Evolutionary conservation across 2,797 vertebrate species (phyloP).

Genomic region (Delichon dasypus): DNA sequence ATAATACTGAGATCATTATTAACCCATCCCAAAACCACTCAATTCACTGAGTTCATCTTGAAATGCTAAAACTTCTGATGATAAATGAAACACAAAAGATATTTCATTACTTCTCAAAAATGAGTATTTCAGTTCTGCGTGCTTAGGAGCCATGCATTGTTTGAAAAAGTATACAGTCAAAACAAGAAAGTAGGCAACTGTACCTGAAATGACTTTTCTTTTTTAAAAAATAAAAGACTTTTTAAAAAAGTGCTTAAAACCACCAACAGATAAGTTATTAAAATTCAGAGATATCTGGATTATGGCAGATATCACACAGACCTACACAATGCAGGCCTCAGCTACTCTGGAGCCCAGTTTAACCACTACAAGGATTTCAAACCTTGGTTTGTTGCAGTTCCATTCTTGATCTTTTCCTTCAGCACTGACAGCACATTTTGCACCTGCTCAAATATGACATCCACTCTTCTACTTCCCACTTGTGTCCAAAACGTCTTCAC

Average conservation of each 20-base stretch:
- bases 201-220: background rate
- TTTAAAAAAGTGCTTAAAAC: background rate
- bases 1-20: background rate
- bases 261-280: background rate
- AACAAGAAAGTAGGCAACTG: background rate
- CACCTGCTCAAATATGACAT: conserved; percentile 79
- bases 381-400: conserved; percentile 88
- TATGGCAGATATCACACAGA: background rate
- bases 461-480: conserved; percentile 77
- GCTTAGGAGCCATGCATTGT: background rate
- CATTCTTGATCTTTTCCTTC: conserved; percentile 81
- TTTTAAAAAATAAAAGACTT: background rate
- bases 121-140: background rate
- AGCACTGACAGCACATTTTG: conserved; percentile 76
- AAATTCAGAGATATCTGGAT: background rate
- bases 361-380: background rate
- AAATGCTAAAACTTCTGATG: background rate
- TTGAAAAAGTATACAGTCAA: background rate
- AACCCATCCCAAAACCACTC: background rate
- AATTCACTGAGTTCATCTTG: background rate
- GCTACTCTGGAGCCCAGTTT: background rate
- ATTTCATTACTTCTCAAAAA: background rate
- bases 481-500: conserved; percentile 83
- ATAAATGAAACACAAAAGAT: background rate
- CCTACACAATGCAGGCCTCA: background rate